A percentile compares a stretch with the other conserved stretches of the same genome.
These are phyloP conservation scores for Helicolenus hilgendorfi DNA, from an alignment of 2,797 vertebrate species.

Conservation along the genomic window DNA sequence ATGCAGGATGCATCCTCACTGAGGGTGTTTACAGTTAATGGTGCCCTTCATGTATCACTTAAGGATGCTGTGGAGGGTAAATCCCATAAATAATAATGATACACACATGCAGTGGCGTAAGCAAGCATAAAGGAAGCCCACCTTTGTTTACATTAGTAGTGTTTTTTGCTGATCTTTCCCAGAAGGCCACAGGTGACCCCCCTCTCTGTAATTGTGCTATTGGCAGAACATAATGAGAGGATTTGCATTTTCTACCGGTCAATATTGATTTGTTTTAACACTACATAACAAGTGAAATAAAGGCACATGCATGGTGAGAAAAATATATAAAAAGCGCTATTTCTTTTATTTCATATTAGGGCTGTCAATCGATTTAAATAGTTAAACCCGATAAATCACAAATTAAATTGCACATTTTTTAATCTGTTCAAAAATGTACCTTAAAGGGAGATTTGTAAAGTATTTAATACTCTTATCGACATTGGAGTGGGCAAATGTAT, in stretches of 20 bases:
- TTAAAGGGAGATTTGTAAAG: no score
- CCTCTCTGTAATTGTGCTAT: background rate
- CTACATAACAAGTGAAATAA: background rate
- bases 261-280: background rate
- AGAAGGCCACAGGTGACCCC: conserved; percentile 39
- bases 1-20: conserved; percentile 57
- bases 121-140: background rate
- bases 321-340: background rate
- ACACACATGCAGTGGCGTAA: background rate
- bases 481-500: no score
- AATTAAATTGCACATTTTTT: no score
- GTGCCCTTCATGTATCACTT: conserved; percentile 7
- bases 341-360: background rate
- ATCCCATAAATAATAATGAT: background rate
- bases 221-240: conserved; percentile 20
- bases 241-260: conserved; percentile 48
- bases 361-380: background rate
- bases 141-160: background rate
- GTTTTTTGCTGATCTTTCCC: background rate
- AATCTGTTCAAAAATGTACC: no score
- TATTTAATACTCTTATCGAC: no score
- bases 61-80: background rate
- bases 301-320: background rate
- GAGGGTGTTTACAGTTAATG: conserved; percentile 23
- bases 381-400: no score